Evolutionary conservation across 2,797 vertebrate genomes (phyloP), one percentile per base, ranked within the genome.

Genomic region (Xiphorhynchus erythropygius): DNA sequence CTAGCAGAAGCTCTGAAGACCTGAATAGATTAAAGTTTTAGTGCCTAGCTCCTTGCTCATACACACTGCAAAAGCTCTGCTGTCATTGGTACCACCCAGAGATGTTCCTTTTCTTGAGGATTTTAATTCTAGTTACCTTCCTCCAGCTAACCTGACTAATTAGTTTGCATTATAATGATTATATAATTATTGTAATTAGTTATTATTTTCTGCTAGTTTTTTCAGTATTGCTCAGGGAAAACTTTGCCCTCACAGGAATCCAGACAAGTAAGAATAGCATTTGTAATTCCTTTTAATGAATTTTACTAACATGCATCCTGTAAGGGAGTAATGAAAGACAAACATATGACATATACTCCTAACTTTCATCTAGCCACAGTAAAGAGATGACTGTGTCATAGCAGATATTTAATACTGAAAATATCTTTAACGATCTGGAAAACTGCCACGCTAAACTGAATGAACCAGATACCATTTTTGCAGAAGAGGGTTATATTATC

Each of bases 321-420:
- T 75, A 80, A 50, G n/a, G 28, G 35, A 80, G 53, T 92, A 93
- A 96, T 47, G 60, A 89, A 96, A 96, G 53, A 19, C 90, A 97
- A 94, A 95, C 69, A 84, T 78, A 81, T 88, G 79, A 85, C 69
- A 84, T 85, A 80, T 16, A 71, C 19, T 44, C 35, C 53, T 90
- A 89, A 68, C 75, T 93, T 83, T 92, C 70, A 80, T 92, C 78
- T 93, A 85, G 60, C 46, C 30, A 47, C 16, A 44, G 35, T 64
- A 80, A 84, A 91, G 39, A 94, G 69, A 94, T 4, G 6, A 60
- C 46, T 70, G 25, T 80, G 41, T 78, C 56, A 75, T 28, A 71
- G 73, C 27, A 46, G 77, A 19, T 75, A 87, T 85, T 92, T 95
- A 87, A 75, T 62, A 75, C 15, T 62, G 62, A 90, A 96, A 91